phyloP scores from a whole-genome alignment of 2,797 vertebrate species.

The Aplochiton taeniatus region DNA sequence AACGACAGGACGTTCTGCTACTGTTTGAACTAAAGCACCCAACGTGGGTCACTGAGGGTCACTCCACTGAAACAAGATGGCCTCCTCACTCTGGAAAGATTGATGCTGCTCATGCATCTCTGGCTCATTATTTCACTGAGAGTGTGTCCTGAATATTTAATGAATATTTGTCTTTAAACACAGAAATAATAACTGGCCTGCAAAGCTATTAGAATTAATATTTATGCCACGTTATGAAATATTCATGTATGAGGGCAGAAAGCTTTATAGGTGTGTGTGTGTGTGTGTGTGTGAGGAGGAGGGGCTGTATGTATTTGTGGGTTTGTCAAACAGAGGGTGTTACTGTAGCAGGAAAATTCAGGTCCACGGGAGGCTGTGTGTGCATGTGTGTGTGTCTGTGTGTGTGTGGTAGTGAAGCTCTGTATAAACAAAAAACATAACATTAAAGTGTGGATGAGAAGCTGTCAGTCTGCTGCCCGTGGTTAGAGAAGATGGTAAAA shows the following conservation, averaged over 20 bases:
- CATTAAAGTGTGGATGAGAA: constrained; percentile 43
- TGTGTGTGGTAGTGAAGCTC: constrained; percentile 43
- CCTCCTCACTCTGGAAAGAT: too few relatives aligned
- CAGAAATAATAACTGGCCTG: constrained; percentile 91
- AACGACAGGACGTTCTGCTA: neutral
- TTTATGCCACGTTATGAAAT: constrained; percentile 89
- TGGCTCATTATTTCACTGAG: constrained; percentile 62
- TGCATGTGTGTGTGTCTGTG: constrained; percentile 22
- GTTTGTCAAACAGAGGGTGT: constrained; percentile 5
- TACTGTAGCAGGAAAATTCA: constrained; percentile 2
- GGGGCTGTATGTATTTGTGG: constrained; percentile 3
- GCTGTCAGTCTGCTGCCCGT: constrained; percentile 43
- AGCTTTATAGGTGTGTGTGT: constrained; percentile 34
- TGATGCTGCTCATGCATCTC: neutral
- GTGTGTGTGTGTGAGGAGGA: constrained; percentile 20
- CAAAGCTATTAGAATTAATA: constrained; percentile 95
- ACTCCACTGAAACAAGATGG: too few relatives aligned
- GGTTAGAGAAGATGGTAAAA: too few relatives aligned
- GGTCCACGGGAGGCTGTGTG: constrained; percentile 19
- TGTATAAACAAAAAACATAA: constrained; percentile 49
- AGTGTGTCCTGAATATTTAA: constrained; percentile 88
- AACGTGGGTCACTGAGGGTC: too few relatives aligned
- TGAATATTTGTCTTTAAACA: constrained; percentile 86
- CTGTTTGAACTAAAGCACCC: too few relatives aligned
- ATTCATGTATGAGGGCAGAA: constrained; percentile 74